A percentile compares a stretch with the other conserved stretches of the same genome.
Evolutionary conservation across 2,113 vertebrate genomes (phyloP).

Genomic region (Ornithorhynchus anatinus): DNA sequence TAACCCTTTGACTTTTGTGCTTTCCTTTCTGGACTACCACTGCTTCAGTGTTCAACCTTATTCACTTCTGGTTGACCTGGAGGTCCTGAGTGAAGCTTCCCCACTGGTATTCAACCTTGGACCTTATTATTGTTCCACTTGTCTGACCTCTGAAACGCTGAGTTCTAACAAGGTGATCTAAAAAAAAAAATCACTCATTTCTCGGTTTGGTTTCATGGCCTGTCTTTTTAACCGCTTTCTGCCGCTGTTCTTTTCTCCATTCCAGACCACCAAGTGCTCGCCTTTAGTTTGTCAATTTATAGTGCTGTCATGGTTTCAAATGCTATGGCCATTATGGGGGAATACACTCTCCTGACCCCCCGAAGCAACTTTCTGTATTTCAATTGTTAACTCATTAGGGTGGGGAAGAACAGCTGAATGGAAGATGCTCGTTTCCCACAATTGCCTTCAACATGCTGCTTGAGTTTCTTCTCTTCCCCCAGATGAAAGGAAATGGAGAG

Average conservation of each 20-base stretch:
- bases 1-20: conserved; percentile 61
- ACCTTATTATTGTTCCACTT: conserved; percentile 67
- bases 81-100: conserved; percentile 80
- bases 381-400: conserved; percentile 86
- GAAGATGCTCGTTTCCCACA: conserved; percentile 80
- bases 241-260: conserved; percentile 66
- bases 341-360: conserved; percentile 78
- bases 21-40: conserved; percentile 52
- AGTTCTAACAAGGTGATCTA: conserved; percentile 73
- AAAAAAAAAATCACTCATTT: conserved; percentile 61
- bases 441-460: conserved; percentile 63
- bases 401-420: conserved; percentile 70
- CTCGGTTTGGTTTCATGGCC: conserved; percentile 66
- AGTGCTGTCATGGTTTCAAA: conserved; percentile 89
- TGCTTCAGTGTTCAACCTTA: conserved; percentile 56
- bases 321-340: conserved; percentile 80
- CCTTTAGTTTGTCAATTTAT: conserved; percentile 83
- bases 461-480: conserved; percentile 41
- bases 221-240: conserved; percentile 63
- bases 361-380: conserved; percentile 76
- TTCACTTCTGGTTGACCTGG: conserved; percentile 79
- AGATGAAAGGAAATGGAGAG: conserved; percentile 54
- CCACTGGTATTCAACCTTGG: conserved; percentile 71
- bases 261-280: conserved; percentile 70
- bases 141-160: conserved; percentile 64